Percentiles rank a stretch among this genome's conserved stretches.
Evolutionary conservation across 1,140 invertebrate genomes (phyloP).

Genomic region (Melitaea cinxia): DNA sequence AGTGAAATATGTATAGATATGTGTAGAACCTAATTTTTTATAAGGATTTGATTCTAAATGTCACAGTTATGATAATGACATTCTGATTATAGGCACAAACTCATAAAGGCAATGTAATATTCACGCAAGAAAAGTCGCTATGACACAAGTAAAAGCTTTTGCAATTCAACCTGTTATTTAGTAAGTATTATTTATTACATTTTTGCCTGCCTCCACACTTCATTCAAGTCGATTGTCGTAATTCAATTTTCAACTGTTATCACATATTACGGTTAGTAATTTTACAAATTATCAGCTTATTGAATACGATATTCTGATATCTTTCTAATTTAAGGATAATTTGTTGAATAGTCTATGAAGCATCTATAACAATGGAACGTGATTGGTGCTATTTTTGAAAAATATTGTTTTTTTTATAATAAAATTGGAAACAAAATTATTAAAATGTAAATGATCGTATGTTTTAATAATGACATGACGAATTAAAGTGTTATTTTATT

Average conservation of each 20-base stretch:
- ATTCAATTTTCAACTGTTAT: neutral
- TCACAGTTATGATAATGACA: too few species aligned
- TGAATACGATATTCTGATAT: neutral
- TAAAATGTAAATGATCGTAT: too few species aligned
- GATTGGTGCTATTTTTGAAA: too few species aligned
- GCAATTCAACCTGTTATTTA: neutral
- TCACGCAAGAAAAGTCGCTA: neutral
- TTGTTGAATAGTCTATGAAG: neutral
- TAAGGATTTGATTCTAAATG: too few species aligned
- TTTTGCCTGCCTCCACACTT: neutral
- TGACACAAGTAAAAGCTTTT: neutral
- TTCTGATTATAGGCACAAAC: neutral
- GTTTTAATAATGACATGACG: too few species aligned
- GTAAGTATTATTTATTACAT: conserved; percentile 4
- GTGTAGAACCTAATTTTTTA: too few species aligned
- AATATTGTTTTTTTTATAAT: too few species aligned
- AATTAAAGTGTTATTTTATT: too few species aligned
- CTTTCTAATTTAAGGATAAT: neutral
- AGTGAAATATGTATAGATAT: too few species aligned
- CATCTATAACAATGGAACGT: neutral
- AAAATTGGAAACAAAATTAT: too few species aligned
- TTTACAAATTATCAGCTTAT: neutral
- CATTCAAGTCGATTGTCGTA: neutral
- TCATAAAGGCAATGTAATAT: neutral
- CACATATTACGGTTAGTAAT: neutral